Evolutionary conservation across 2,113 vertebrate genomes (phyloP), one percentile per base, ranked within the genome.

Genomic region (Thamnaconus septentrionalis): DNA sequence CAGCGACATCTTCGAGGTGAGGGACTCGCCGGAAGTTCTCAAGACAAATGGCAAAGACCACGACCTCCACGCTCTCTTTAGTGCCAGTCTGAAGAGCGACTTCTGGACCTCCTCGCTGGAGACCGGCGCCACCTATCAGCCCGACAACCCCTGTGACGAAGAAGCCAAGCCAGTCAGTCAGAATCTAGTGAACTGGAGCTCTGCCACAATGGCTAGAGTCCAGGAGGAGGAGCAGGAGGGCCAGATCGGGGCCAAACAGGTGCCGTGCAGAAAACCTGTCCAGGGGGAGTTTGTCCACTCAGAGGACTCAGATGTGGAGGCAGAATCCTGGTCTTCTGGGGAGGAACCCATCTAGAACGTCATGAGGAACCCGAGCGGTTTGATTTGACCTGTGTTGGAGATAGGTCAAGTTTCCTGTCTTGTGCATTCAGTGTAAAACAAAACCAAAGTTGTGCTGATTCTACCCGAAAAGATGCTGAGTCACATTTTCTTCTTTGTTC

Each of bases 321-420:
- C 76, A 4, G 87, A 84, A 58, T 85, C 83, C 45, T 89, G 91
- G 91, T 92, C 90, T 0, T 91, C 88, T 48, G 91, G 85, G 0
- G 89, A 92, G 31, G 87, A 92, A 65, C 66, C 60, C 8, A 31
- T 59, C n/a, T 56, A 54, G 48, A 46, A 46, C 18, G 5, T 41
- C 39, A n/a, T 4, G 3, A 53, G 0, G 6, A 50, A 8, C 9
- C 47, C 0, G 12, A 61, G 9, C 4, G 60, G 39, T 64, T 67
- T 75, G 57, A 59, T 42, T 1, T 10, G 2, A 41, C 55, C 43
- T n/a, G 6, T 44, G 8, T 71, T 5, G 50, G 31, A 41, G 0
- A n/a, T 41, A 55, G 53, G 2, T 66, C 56, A 55, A 53, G n/a
- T 54, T 9, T 6, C 3, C 4, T 8, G 42, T 4, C 11, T 31